Evolutionary conservation across 2,888 invertebrate genomes (phyloP), one percentile per base, ranked within the genome.

Genomic region (Exephanes ischioxanthus): DNA sequence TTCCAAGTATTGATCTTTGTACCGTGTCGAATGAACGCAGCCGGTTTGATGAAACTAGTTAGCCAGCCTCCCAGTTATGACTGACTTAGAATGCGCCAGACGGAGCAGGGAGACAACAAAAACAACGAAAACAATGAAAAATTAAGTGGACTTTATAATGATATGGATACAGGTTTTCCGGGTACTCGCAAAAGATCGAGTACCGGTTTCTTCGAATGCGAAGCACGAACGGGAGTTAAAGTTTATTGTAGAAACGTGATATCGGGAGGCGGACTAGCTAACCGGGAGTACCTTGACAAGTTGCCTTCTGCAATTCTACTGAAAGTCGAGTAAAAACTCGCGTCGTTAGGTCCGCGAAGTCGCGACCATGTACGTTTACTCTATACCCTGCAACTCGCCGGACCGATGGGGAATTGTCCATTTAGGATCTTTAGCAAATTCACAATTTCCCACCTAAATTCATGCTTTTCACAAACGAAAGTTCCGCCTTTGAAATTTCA

Each of bases 221-320:
- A 72, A 53, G 66, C 85, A 83, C 85, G 80, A 67, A 75, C 71
- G 9, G 51, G 79, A 76, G 71, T 76, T 72, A n/a, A 82, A 61
- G 58, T 83, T 85, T 85, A 83, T 85, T 83, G 82, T 80, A 61
- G 72, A 83, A 83, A 85, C 82, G 85, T 85, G 82, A 22, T 81
- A 66, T 45, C 58, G 33, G 67, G 78, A n/a, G 58, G 37, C 48
- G 33, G 48, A 11, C 71, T 75, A 81, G 67, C 72, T 80, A 45
- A 37, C 68, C 67, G 63, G 51, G 53, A 19, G 51, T 4, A 58
- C 55, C 63, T 51, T 26, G 75, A 82, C 78, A 70, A 79, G 79
- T 79, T 79, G 63, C 70, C 67, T 82, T 70, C 51, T 76, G 66
- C 70, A 58, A 83, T 83, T 73, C 63, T 26, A 48, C 70, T 53